These are phyloP conservation scores for Vanessa tameamea DNA, from an alignment of 1,140 invertebrate species.

Conservation along the genomic window DNA sequence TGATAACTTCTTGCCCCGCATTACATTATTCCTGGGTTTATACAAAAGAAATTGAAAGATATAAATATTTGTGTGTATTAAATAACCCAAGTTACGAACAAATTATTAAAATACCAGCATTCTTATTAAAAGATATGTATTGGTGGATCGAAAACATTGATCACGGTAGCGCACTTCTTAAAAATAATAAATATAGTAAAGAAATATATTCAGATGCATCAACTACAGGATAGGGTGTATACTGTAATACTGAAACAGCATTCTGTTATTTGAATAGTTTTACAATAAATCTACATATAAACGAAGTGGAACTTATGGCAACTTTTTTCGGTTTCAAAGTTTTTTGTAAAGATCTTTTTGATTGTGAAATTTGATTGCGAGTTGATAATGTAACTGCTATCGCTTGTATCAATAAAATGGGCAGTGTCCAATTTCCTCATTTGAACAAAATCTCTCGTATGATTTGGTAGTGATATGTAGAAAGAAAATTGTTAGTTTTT, in stretches of 20 bases:
- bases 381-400: not conserved
- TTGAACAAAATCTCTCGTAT: not conserved
- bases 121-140: too few species aligned
- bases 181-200: too few species aligned
- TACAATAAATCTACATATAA: not conserved
- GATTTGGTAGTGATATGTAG: not conserved
- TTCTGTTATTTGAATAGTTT: not conserved
- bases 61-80: too few species aligned
- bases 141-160: too few species aligned
- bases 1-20: not conserved
- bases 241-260: not conserved
- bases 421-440: too few species aligned
- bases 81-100: too few species aligned
- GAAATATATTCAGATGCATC: not conserved
- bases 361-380: not conserved
- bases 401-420: too few species aligned
- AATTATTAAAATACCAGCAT: too few species aligned
- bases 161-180: too few species aligned
- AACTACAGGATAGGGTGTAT: not conserved
- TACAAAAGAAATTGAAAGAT: too few species aligned
- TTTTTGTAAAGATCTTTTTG: not conserved
- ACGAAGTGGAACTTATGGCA: not conserved
- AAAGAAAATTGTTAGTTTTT: not conserved
- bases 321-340: not conserved
- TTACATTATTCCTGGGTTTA: too few species aligned